phyloP scores from a whole-genome alignment of 2,797 vertebrate species.

The Pagetopsis macropterus region DNA sequence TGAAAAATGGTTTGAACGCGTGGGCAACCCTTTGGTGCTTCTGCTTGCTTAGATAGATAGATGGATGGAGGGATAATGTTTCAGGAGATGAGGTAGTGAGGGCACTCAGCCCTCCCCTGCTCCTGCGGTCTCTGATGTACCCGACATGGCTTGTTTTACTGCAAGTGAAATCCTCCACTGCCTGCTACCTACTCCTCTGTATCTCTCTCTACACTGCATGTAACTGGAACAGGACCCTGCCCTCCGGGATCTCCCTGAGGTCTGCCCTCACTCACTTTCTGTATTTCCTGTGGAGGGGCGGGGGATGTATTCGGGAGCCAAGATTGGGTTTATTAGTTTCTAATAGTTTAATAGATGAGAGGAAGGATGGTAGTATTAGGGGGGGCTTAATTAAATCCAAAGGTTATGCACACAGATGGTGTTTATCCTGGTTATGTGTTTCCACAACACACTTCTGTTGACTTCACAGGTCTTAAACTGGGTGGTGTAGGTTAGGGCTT shows the following conservation, averaged over 20 bases:
- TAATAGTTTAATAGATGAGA: slow-evolving; percentile 63
- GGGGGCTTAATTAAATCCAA: slow-evolving; percentile 64
- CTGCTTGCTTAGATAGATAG: slow-evolving; percentile 50
- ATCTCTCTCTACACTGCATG: slow-evolving; percentile 65
- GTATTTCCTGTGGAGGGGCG: slow-evolving; percentile 57
- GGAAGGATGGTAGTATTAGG: slow-evolving; percentile 34
- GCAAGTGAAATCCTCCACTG: slow-evolving; percentile 81
- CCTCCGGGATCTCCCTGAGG: slow-evolving; percentile 77
- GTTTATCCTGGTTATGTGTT: slow-evolving; percentile 65
- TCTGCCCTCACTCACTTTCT: slow-evolving; percentile 70
- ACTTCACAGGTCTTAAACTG: slow-evolving; percentile 67
- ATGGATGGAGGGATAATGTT: slow-evolving; percentile 74
- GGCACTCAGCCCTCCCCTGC: slow-evolving; percentile 73
- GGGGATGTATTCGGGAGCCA: slow-evolving; percentile 41
- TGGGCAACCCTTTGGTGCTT: slow-evolving; percentile 33
- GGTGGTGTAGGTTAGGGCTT: slow-evolving; percentile 69
- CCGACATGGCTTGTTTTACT: slow-evolving; percentile 81
- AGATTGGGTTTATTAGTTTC: slow-evolving; percentile 57
- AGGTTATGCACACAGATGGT: slow-evolving; percentile 62
- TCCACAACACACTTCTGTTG: slow-evolving; percentile 58
- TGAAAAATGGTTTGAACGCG: slow-evolving; percentile 54
- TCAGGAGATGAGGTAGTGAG: slow-evolving; percentile 74
- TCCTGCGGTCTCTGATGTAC: slow-evolving; percentile 74
- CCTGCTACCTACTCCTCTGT: slow-evolving; percentile 70
- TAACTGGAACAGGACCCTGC: slow-evolving; percentile 78